Conservation (phyloP, 2,888 invertebrate genomes). For the Acleris cristana region DNA sequence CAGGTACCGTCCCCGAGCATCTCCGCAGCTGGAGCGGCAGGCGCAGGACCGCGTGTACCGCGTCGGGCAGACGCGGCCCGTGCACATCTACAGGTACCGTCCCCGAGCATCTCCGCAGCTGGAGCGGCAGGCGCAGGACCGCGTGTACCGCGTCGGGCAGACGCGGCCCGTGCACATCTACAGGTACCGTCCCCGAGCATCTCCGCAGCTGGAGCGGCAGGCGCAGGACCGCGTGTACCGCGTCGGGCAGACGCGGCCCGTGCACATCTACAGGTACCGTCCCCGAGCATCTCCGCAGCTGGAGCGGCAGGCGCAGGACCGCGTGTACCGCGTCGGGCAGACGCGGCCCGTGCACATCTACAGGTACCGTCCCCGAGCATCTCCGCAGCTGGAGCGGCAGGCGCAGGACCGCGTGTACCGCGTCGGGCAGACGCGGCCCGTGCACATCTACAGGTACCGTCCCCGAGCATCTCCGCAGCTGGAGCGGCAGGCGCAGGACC, state of each 20-base stretch:
- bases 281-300: too few species aligned
- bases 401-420: background rate
- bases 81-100: constrained; percentile 91
- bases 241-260: too few species aligned
- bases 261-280: too few species aligned
- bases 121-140: constrained; percentile 96
- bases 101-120: constrained; percentile 86
- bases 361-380: constrained; percentile 79
- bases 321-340: too few species aligned
- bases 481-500: too few species aligned
- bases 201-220: too few species aligned
- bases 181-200: too few species aligned
- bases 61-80: background rate
- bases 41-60: background rate
- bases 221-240: too few species aligned
- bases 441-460: too few species aligned
- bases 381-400: background rate
- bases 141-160: constrained; percentile 96
- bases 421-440: background rate
- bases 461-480: too few species aligned
- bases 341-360: constrained; percentile 91
- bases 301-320: too few species aligned
- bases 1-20: constrained; percentile 79
- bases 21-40: background rate
- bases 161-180: too few species aligned